Percentiles rank a stretch among this genome's conserved stretches.
These are phyloP conservation scores for Anarrhichthys ocellatus DNA, from an alignment of 2,113 vertebrate species.

Conservation along the genomic window DNA sequence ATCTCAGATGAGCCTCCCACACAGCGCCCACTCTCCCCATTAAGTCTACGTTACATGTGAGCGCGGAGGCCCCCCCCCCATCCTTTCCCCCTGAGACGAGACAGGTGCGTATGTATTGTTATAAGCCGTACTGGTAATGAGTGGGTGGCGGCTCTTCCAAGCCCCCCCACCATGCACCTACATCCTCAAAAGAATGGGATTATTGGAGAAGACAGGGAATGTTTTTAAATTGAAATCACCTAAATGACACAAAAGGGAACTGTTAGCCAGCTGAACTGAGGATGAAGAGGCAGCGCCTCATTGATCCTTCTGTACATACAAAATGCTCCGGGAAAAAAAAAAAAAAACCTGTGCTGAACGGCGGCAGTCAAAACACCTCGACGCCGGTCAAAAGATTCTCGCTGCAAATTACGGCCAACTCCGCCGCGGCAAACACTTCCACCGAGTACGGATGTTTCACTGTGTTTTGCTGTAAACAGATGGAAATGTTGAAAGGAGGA, in stretches of 20 bases:
- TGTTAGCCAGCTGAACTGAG: constrained; percentile 57
- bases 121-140: constrained; percentile 35
- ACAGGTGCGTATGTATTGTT: constrained; percentile 23
- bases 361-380: constrained; percentile 46
- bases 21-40: not conserved
- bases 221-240: constrained; percentile 66
- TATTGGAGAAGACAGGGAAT: constrained; percentile 39
- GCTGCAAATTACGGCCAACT: constrained; percentile 14
- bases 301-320: constrained; percentile 31
- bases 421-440: constrained; percentile 2
- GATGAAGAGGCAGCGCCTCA: constrained; percentile 23
- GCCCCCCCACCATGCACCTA: not conserved
- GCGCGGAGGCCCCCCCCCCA: not conserved
- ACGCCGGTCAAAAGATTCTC: constrained; percentile 42
- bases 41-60: constrained; percentile 33
- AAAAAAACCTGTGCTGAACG: constrained; percentile 28
- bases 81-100: constrained; percentile 6
- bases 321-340: constrained; percentile 8
- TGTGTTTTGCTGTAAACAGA: constrained; percentile 52
- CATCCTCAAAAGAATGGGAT: constrained; percentile 47
- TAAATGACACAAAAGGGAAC: constrained; percentile 50
- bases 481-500: constrained; percentile 41
- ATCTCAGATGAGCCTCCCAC: constrained; percentile 25
- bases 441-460: constrained; percentile 29
- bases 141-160: constrained; percentile 37